Percentiles rank a stretch among this genome's conserved stretches.
Conservation (phyloP, 2,113 vertebrate genomes). For the Glareola pratincola region DNA sequence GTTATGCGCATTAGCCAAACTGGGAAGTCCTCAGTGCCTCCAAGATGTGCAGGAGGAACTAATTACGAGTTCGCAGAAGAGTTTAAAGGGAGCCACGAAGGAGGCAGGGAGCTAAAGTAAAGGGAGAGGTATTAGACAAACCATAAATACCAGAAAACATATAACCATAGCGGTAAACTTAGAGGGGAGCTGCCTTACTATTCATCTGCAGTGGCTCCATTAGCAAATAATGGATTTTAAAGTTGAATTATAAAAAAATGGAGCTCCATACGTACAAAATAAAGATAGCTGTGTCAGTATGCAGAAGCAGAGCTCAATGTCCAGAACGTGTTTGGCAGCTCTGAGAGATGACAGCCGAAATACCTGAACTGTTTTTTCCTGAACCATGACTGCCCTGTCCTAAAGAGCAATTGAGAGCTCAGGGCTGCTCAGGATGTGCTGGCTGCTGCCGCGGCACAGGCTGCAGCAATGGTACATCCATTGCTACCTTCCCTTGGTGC, state of each 20-base stretch:
- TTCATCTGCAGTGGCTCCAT: not conserved
- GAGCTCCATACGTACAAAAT: not conserved
- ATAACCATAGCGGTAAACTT: not conserved
- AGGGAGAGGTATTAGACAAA: not conserved
- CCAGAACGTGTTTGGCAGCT: not conserved
- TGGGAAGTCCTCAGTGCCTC: not conserved
- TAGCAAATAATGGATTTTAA: not conserved
- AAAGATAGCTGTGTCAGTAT: not conserved
- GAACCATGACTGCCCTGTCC: fast-evolving
- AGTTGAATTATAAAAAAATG: not conserved
- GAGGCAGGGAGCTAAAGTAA: not conserved
- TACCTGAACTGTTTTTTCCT: not conserved
- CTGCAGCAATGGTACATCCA: not conserved
- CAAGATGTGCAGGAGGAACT: not conserved
- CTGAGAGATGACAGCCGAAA: not conserved
- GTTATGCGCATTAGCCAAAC: not conserved
- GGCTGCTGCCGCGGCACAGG: not conserved
- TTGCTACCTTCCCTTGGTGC: not conserved
- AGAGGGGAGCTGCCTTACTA: not conserved
- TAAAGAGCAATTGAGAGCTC: not conserved
- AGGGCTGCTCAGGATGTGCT: not conserved
- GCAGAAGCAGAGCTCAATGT: not conserved
- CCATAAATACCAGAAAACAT: not conserved
- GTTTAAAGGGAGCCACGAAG: not conserved
- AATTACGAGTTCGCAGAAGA: not conserved